A percentile compares a stretch with the other conserved stretches of the same genome.
phyloP scores from a whole-genome alignment of 2,888 invertebrate species.

The Anodontia alba region DNA sequence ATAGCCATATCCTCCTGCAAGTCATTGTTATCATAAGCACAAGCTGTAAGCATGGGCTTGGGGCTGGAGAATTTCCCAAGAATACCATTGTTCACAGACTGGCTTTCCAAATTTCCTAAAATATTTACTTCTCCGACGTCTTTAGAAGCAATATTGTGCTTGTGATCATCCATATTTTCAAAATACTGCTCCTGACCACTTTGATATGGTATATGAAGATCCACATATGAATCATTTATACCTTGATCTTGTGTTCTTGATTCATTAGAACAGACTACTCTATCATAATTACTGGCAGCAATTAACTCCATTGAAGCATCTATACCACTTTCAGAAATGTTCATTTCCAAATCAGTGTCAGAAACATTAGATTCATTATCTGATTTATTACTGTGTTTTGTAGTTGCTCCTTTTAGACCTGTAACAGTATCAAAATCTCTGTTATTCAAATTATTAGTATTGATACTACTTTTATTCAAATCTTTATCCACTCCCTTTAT shows the following conservation, averaged over 20 bases:
- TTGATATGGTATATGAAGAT: slow-evolving; percentile 67
- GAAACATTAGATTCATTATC: slow-evolving; percentile 10
- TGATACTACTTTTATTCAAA: background rate
- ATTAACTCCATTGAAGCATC: slow-evolving; percentile 64
- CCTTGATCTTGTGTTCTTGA: slow-evolving; percentile 31
- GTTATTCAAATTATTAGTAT: background rate
- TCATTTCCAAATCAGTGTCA: slow-evolving; percentile 52
- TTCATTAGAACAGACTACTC: slow-evolving; percentile 59
- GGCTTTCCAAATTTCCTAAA: background rate
- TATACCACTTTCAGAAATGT: slow-evolving; percentile 39
- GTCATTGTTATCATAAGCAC: slow-evolving; percentile 16
- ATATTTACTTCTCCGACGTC: background rate
- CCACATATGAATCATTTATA: slow-evolving; percentile 57
- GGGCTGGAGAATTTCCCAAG: slow-evolving; percentile 52
- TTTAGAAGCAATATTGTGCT: background rate
- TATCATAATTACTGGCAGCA: slow-evolving; percentile 76
- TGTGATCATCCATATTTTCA: slow-evolving; percentile 42
- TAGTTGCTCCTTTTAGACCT: background rate
- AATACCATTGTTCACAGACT: slow-evolving; percentile 14
- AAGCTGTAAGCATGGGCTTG: background rate
- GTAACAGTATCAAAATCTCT: background rate
- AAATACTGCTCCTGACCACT: slow-evolving; percentile 70
- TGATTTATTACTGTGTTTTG: background rate
- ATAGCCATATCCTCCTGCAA: slow-evolving; percentile 90
- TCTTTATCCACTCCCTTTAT: background rate